Evolutionary conservation across 2,888 invertebrate species (phyloP).

Genomic region (Bellardia pandia): DNA sequence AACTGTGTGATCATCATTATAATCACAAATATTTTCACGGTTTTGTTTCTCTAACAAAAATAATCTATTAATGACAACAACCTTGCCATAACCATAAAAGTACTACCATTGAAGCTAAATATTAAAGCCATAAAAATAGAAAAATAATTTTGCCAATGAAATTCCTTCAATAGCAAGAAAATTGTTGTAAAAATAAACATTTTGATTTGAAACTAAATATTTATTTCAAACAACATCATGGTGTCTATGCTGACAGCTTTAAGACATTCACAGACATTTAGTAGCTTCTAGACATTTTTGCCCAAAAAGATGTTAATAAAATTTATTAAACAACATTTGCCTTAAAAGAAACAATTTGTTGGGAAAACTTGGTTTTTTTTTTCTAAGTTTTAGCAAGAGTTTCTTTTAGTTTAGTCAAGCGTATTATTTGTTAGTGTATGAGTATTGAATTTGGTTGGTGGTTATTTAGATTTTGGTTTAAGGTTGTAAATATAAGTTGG

Average conservation of each 20-base stretch:
- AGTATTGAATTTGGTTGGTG: neutral
- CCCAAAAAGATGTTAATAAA: neutral
- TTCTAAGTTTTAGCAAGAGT: neutral
- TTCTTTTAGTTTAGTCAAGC: conserved; percentile 30
- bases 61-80: conserved; percentile 45
- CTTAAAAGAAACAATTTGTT: conserved; percentile 23
- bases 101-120: neutral
- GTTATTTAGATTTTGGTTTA: conserved; percentile 4
- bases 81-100: conserved; percentile 47
- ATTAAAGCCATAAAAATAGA: neutral
- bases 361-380: neutral
- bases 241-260: conserved; percentile 29
- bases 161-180: conserved; percentile 11
- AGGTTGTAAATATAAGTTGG: conserved; percentile 13
- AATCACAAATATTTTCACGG: conserved; percentile 15
- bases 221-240: conserved; percentile 32
- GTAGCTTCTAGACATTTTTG: conserved; percentile 26
- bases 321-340: conserved; percentile 30
- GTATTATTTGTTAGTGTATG: neutral
- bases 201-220: conserved; percentile 24
- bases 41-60: neutral
- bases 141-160: conserved; percentile 27
- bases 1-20: neutral
- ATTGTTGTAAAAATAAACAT: neutral
- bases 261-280: conserved; percentile 43